Evolutionary conservation across 2,797 vertebrate species (phyloP).

Genomic region (Muscicapa striata): DNA sequence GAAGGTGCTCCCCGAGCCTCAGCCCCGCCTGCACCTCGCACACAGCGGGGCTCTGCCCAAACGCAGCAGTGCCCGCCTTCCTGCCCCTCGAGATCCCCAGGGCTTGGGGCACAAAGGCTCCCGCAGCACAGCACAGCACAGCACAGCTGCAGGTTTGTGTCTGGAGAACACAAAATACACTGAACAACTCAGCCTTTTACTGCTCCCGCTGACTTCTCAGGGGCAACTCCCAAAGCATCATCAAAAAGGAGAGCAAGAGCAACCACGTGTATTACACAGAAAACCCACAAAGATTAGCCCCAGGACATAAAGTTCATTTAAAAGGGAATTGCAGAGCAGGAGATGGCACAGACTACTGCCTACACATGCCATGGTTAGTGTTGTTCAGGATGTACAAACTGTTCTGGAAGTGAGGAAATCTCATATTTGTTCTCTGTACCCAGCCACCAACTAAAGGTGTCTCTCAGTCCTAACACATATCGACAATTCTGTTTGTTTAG

Average conservation of each 20-base stretch:
- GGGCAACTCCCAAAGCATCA: background rate
- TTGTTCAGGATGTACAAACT: background rate
- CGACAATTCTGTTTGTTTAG: background rate
- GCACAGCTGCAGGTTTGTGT: background rate
- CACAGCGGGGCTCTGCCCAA: background rate
- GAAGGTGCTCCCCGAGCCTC: background rate
- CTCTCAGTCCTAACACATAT: background rate
- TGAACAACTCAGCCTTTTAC: background rate
- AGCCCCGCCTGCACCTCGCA: background rate
- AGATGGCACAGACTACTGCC: background rate
- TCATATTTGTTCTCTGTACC: background rate
- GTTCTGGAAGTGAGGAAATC: slow-evolving; percentile 35
- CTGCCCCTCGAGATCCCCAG: accelerated
- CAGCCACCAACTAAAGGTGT: background rate
- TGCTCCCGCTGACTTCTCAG: background rate
- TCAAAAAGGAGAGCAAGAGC: background rate
- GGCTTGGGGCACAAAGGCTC: background rate
- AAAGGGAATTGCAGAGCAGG: background rate
- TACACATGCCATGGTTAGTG: background rate
- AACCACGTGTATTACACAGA: accelerated
- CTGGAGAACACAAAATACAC: background rate
- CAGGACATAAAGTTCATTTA: background rate
- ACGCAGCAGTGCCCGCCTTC: background rate
- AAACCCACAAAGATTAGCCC: background rate
- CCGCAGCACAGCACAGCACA: too few species aligned